phyloP scores from a whole-genome alignment of 2,888 invertebrate genomes.

The Vesta saturnalis region DNA sequence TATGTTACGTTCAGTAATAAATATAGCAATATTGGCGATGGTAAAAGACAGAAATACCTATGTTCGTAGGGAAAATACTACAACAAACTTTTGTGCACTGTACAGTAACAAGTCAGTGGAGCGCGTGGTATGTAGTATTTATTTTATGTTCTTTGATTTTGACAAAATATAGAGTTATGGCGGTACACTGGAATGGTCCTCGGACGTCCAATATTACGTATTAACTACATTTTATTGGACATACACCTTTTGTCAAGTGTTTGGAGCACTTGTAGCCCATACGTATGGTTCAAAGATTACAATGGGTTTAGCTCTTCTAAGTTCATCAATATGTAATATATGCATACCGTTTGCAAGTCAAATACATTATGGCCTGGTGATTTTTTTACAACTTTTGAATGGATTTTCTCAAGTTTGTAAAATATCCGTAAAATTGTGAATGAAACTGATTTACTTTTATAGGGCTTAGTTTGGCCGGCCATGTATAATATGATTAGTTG shows the following conservation, averaged over 20 bases:
- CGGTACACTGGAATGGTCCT: neutral
- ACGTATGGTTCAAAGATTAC: neutral
- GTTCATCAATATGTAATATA: neutral
- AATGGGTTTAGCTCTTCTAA: neutral
- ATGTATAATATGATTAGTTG: neutral
- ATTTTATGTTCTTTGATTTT: too few relatives aligned
- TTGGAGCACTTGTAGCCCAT: neutral
- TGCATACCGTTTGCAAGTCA: neutral
- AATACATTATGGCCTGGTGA: neutral
- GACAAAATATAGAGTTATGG: neutral
- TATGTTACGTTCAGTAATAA: neutral
- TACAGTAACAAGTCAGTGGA: too few relatives aligned
- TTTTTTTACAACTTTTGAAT: neutral
- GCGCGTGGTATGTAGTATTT: too few relatives aligned
- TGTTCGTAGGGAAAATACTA: too few relatives aligned
- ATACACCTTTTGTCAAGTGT: neutral
- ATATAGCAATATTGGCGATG: neutral
- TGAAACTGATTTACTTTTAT: neutral
- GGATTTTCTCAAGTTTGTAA: neutral
- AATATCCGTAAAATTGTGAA: too few relatives aligned
- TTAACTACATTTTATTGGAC: neutral
- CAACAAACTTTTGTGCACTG: too few relatives aligned
- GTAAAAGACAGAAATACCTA: too few relatives aligned
- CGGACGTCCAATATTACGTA: neutral
- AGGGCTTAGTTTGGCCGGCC: neutral